phyloP scores from a whole-genome alignment of 1,140 invertebrate species.

The Centruroides vittatus region DNA sequence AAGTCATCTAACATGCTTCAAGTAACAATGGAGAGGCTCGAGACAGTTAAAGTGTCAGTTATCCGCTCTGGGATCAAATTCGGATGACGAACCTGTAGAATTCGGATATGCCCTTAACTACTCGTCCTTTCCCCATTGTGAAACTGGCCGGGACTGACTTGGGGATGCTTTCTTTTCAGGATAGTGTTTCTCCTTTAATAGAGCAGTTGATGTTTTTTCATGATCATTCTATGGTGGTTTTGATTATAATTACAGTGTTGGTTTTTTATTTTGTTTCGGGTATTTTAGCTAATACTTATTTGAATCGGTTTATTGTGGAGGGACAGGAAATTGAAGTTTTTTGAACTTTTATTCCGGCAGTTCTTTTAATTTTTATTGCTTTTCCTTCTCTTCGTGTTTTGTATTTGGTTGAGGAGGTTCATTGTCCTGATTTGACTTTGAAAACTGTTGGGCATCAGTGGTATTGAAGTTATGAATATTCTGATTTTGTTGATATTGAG shows the following conservation, averaged over 20 bases:
- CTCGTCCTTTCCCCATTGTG: too few species aligned
- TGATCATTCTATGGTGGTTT: conserved; percentile 39
- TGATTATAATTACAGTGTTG: conserved; percentile 28
- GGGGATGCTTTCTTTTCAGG: conserved; percentile 38
- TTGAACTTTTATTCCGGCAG: conserved; percentile 43
- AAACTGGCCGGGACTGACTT: conserved; percentile 22
- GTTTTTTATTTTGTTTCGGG: conserved; percentile 28
- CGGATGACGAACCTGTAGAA: too few species aligned
- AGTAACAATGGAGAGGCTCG: too few species aligned
- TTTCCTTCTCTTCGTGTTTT: conserved; percentile 37
- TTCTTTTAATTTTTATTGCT: conserved; percentile 46
- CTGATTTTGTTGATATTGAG: conserved; percentile 40
- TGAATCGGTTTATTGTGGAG: conserved; percentile 30
- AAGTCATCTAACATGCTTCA: too few species aligned
- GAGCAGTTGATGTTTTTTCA: conserved; percentile 44
- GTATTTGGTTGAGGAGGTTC: conserved; percentile 45
- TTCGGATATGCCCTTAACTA: too few species aligned
- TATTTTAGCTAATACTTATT: conserved; percentile 33
- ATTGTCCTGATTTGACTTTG: conserved; percentile 35
- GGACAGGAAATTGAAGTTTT: conserved; percentile 43
- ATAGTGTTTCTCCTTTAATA: conserved; percentile 40
- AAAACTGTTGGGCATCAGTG: conserved; percentile 50
- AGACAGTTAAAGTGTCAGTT: too few species aligned
- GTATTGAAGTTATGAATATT: conserved; percentile 52
- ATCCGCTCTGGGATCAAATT: too few species aligned